Evolutionary conservation across 1,140 invertebrate genomes (phyloP).

Genomic region (Scaptomyza montana): DNA sequence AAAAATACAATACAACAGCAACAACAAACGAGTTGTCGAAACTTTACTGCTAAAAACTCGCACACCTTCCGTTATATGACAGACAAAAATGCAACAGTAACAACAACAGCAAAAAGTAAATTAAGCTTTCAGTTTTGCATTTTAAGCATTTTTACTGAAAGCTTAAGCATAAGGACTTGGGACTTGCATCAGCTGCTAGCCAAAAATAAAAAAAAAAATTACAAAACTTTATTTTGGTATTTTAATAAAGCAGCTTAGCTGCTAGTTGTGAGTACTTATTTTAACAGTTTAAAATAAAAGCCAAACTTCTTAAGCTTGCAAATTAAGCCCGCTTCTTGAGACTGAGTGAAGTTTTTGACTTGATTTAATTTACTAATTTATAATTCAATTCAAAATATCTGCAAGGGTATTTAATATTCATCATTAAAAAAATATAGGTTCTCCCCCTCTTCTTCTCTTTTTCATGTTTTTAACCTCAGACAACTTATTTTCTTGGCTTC

Average conservation of each 20-base stretch:
- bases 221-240: background rate
- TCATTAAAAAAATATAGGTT: too few species aligned
- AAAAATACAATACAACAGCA: conserved; percentile 24
- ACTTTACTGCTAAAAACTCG: conserved; percentile 52
- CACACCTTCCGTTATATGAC: conserved; percentile 64
- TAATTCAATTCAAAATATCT: too few species aligned
- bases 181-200: conserved; percentile 31
- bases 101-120: conserved; percentile 16
- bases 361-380: too few species aligned
- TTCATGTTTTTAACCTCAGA: background rate
- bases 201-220: background rate
- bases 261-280: background rate
- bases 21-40: conserved; percentile 54
- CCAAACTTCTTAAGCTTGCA: background rate
- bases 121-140: conserved; percentile 57
- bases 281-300: background rate
- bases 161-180: conserved; percentile 8
- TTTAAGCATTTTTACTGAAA: conserved; percentile 48
- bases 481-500: conserved; percentile 30
- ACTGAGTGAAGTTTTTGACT: background rate
- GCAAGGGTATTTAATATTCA: too few species aligned
- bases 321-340: background rate
- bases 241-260: conserved; percentile 3
- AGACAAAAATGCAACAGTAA: conserved; percentile 23
- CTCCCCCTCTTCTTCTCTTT: background rate